A percentile compares a stretch with the other conserved stretches of the same genome.
phyloP scores from a whole-genome alignment of 2,888 invertebrate genomes.

The Andrena marginata region DNA sequence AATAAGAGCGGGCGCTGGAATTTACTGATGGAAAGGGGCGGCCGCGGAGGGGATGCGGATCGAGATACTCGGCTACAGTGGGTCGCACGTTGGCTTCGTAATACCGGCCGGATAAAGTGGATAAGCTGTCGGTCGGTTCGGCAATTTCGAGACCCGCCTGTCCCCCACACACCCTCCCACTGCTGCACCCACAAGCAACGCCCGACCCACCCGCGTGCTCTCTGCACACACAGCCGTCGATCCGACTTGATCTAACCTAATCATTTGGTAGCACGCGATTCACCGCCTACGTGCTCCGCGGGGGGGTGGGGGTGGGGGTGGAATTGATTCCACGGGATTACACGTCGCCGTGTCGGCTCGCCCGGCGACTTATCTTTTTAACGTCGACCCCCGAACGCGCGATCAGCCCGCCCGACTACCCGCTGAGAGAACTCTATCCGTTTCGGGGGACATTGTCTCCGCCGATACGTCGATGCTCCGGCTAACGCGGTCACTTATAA shows the following conservation, averaged over 20 bases:
- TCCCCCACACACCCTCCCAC: not conserved
- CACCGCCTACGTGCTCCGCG: slow-evolving; percentile 30
- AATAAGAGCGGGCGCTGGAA: slow-evolving; percentile 61
- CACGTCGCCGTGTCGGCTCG: slow-evolving; percentile 12
- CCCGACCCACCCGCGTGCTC: not conserved
- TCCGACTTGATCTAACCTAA: slow-evolving; percentile 66
- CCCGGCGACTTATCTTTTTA: slow-evolving; percentile 27
- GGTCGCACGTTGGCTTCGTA: slow-evolving; percentile 68
- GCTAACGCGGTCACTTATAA: not conserved
- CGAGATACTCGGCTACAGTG: slow-evolving; percentile 53
- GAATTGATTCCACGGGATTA: slow-evolving; percentile 54
- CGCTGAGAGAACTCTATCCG: too few species aligned
- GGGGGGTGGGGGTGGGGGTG: too few species aligned
- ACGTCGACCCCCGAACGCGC: not conserved
- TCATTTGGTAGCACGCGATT: slow-evolving; percentile 71
- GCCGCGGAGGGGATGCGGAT: slow-evolving; percentile 32
- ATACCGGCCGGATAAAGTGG: slow-evolving; percentile 70
- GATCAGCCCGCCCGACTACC: not conserved
- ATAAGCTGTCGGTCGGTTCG: slow-evolving; percentile 69
- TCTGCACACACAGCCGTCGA: slow-evolving; percentile 46
- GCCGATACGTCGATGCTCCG: too few species aligned
- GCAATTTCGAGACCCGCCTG: slow-evolving; percentile 63
- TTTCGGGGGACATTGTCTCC: too few species aligned
- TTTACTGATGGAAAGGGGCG: slow-evolving; percentile 53
- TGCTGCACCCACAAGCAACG: too few species aligned